Evolutionary conservation across 2,797 vertebrate genomes (phyloP).

Genomic region (Aulostomus chinensis): DNA sequence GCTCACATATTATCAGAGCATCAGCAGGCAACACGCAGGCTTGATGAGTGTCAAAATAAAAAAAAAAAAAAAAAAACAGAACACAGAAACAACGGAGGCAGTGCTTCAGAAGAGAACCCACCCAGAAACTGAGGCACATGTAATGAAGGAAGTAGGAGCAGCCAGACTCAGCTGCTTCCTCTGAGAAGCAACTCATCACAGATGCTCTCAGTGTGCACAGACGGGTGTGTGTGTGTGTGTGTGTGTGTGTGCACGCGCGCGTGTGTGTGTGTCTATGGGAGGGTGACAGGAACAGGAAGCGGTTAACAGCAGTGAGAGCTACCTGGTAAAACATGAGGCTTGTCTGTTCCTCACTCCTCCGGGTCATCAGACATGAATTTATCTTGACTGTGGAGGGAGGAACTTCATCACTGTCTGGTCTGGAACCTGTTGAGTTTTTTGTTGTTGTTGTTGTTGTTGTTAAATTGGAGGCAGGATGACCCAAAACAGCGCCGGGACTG

Average conservation of each 20-base stretch:
- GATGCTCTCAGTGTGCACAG: no score
- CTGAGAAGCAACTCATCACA: conserved; percentile 14
- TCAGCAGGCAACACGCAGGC: no score
- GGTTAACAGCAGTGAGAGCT: conserved; percentile 43
- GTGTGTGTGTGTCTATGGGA: no score
- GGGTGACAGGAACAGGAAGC: conserved; percentile 74
- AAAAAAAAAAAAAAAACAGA: no score
- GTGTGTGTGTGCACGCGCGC: no score
- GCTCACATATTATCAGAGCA: no score
- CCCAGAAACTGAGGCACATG: conserved; percentile 41
- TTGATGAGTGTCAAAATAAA: no score
- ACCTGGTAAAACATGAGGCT: conserved; percentile 63
- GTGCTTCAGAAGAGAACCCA: conserved; percentile 37
- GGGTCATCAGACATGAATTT: conserved; percentile 12
- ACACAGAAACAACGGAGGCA: conserved; percentile 35
- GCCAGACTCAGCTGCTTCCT: conserved; percentile 2
- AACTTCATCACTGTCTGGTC: conserved; percentile 5
- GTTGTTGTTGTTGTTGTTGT: no score
- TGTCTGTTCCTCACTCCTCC: conserved; percentile 41
- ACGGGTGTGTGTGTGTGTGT: no score
- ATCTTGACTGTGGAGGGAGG: conserved; percentile 35
- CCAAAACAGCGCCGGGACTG: conserved; percentile 52
- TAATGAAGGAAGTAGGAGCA: conserved; percentile 52
- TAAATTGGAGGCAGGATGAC: conserved; percentile 64
- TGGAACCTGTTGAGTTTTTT: conserved; percentile 29